Evolutionary conservation across 1,140 invertebrate species (phyloP).

Genomic region (Helicoverpa armigera): DNA sequence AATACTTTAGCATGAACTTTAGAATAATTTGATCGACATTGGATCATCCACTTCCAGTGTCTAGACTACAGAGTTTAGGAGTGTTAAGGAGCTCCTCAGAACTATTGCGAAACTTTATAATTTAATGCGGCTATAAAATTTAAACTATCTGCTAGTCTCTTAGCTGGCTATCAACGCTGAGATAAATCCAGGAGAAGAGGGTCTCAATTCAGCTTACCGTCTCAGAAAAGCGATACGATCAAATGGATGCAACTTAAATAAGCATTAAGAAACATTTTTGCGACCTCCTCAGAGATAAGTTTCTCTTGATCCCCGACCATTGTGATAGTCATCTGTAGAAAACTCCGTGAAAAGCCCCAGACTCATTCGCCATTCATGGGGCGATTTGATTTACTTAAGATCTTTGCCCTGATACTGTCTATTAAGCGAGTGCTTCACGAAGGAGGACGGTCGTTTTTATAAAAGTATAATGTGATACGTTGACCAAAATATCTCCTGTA

Average conservation of each 20-base stretch:
- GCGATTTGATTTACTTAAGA: slow-evolving; percentile 86
- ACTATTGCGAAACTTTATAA: no score
- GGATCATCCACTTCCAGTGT: slow-evolving; percentile 61
- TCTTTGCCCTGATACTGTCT: slow-evolving; percentile 82
- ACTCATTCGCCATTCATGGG: slow-evolving; percentile 85
- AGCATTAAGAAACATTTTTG: slow-evolving; percentile 83
- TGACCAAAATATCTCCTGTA: slow-evolving; percentile 17
- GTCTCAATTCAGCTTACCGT: slow-evolving; percentile 30
- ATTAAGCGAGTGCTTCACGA: slow-evolving; percentile 76
- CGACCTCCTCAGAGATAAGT: slow-evolving; percentile 78
- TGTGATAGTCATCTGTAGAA: slow-evolving; percentile 83
- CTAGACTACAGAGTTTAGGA: slow-evolving; percentile 58
- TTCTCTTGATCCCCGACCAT: slow-evolving; percentile 81
- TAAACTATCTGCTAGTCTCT: no score
- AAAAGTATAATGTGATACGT: slow-evolving; percentile 60
- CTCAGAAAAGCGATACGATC: slow-evolving; percentile 65
- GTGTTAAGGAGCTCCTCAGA: no score
- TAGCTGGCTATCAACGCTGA: background rate
- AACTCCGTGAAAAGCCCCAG: slow-evolving; percentile 81
- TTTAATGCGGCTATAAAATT: no score
- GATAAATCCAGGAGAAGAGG: slow-evolving; percentile 39
- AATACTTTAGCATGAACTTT: background rate
- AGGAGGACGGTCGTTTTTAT: slow-evolving; percentile 69
- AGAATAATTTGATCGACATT: slow-evolving; percentile 50
- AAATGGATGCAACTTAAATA: slow-evolving; percentile 81